These are phyloP conservation scores for Tenebrio molitor DNA, from an alignment of 1,140 invertebrate species.

Conservation along the genomic window DNA sequence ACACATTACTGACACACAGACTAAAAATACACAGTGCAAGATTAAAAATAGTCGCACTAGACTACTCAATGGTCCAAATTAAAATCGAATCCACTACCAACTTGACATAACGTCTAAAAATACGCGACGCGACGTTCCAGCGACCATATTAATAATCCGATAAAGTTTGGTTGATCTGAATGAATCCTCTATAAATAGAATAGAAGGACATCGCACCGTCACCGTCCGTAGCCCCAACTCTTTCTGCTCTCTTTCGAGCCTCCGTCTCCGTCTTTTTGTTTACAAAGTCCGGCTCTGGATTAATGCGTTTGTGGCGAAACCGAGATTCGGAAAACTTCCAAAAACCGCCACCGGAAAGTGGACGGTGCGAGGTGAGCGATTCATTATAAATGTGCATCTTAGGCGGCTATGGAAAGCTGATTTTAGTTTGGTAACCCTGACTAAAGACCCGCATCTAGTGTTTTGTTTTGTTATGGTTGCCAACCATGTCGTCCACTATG, in stretches of 20 bases:
- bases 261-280: conserved; percentile 12
- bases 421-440: too few species aligned
- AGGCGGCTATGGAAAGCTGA: too few species aligned
- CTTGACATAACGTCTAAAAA: conserved; percentile 18
- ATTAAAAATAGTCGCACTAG: conserved; percentile 1
- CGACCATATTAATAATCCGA: conserved; percentile 44
- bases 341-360: background rate
- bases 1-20: too few species aligned
- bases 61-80: background rate
- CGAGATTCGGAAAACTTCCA: conserved; percentile 10
- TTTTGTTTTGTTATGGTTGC: too few species aligned
- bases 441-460: too few species aligned
- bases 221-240: background rate
- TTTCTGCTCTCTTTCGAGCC: conserved; percentile 5
- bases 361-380: too few species aligned
- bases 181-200: conserved; percentile 51
- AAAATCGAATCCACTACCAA: background rate
- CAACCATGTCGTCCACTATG: too few species aligned
- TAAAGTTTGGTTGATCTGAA: conserved; percentile 44
- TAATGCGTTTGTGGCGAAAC: background rate
- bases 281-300: conserved; percentile 17
- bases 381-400: too few species aligned
- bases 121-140: background rate
- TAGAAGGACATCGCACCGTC: conserved; percentile 48
- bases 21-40: background rate